Base-by-base conservation (phyloP, 23 tunicate species). In the Phallusia fumigata region DNA sequence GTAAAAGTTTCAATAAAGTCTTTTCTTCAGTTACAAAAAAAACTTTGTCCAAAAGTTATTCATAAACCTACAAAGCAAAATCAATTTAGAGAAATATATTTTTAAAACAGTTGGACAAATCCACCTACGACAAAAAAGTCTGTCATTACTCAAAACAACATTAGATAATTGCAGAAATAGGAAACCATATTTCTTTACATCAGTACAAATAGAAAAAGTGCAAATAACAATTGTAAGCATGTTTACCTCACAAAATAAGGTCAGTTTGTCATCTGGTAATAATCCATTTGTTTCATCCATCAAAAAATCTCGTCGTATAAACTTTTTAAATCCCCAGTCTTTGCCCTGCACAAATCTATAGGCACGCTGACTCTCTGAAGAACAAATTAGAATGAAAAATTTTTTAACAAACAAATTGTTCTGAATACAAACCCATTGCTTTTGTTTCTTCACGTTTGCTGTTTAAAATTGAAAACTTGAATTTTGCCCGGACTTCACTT, bases 241-340 rank as follows among this genome's bases (percentile, higher is more conserved):
- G 47, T 2, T 32, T 81, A 95, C 99, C 85, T 96, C 99, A 82
- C 99, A 96, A 85, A 96, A 96, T 45, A 96, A 78, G 16, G 99
- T 96, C 53, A 96, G 82, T 58, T 91, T 96, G 49, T 96, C 99
- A 75, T 96, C 99, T 30, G 99, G 99, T 47, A 96, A 81, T 50
- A 96, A 53, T 12, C 99, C 99, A 53, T 96, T 96, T 36, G 90
- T 83, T 87, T 96, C 99, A 58, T 96, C 99, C 93, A 96, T 88
- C 47, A 96, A 64, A 72, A 96, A 96, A 85, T 96, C 99, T 19
- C 99, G 73, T 0, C 99, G 79, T 22, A 96, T 96, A 53, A 96
- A 96, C 85, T 96, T 96, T 79, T 96, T 96, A 81, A 96, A 96
- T 19, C 99, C 99, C 99, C 99, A 96, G 77, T 96, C 99, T 75